A percentile compares a stretch with the other conserved stretches of the same genome.
Conservation (phyloP, 2,113 vertebrate species). For the Actenoides hombroni region DNA sequence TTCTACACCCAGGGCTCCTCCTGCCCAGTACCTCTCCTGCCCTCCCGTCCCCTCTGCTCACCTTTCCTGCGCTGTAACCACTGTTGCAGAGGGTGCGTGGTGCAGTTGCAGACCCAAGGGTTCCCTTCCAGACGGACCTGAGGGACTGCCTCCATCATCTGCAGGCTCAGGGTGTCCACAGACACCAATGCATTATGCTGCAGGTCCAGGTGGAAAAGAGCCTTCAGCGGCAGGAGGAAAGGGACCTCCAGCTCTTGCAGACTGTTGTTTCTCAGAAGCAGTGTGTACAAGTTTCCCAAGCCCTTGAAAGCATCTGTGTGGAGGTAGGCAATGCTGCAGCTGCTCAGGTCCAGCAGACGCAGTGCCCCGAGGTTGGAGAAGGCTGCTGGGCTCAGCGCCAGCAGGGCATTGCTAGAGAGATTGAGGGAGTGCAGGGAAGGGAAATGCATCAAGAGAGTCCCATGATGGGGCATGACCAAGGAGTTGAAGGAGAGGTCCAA, state of each 20-base stretch:
- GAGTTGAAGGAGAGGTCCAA: constrained; percentile 70
- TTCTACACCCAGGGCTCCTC: fast-evolving
- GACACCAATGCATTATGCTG: neutral
- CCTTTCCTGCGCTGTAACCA: constrained; percentile 40
- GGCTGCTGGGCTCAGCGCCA: constrained; percentile 62
- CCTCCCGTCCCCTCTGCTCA: fast-evolving
- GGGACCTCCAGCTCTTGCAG: constrained; percentile 15
- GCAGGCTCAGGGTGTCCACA: neutral
- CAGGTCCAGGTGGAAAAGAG: constrained; percentile 59
- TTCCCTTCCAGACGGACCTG: neutral
- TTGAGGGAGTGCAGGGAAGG: constrained; percentile 60
- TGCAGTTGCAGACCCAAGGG: neutral
- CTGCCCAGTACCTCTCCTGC: fast-evolving
- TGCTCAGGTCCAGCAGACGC: constrained; percentile 67
- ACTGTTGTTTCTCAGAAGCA: constrained; percentile 61
- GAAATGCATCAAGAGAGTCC: constrained; percentile 52
- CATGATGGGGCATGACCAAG: constrained; percentile 25
- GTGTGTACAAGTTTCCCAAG: constrained; percentile 57
- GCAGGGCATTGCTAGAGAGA: constrained; percentile 74
- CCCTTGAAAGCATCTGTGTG: constrained; percentile 42
- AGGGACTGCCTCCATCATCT: constrained; percentile 3
- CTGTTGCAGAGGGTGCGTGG: neutral
- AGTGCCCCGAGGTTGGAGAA: constrained; percentile 64
- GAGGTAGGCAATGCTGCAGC: constrained; percentile 55
- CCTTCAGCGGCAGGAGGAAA: constrained; percentile 1